Percentiles rank a stretch among this genome's conserved stretches.
Evolutionary conservation across 2,113 vertebrate genomes (phyloP).

Genomic region (Gopherus flavomarginatus): DNA sequence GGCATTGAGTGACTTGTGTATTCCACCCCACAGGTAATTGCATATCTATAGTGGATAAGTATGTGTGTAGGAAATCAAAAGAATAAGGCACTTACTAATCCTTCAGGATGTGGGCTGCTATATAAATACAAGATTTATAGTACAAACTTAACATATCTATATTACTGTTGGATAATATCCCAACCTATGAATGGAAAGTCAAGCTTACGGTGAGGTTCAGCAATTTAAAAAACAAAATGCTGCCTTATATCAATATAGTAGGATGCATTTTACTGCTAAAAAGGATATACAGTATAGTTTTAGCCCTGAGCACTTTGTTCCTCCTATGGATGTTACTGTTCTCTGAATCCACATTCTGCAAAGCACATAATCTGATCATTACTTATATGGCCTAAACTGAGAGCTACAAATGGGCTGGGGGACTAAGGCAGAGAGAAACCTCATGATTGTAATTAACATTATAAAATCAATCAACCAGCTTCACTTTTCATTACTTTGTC

Average conservation of each 20-base stretch:
- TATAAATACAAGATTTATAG: background rate
- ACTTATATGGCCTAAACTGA: background rate
- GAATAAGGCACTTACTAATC: background rate
- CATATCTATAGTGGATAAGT: background rate
- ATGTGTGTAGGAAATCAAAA: background rate
- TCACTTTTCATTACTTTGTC: background rate
- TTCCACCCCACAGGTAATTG: fast-evolving
- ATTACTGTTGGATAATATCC: slow-evolving; percentile 7
- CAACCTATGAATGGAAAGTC: background rate
- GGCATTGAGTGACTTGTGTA: background rate
- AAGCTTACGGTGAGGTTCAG: slow-evolving; percentile 25
- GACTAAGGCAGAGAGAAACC: background rate
- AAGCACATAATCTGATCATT: slow-evolving; percentile 21
- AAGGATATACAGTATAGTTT: background rate
- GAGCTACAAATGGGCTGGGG: background rate
- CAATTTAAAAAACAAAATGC: slow-evolving; percentile 48
- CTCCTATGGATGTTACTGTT: background rate
- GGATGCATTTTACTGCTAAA: background rate
- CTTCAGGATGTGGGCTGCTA: background rate
- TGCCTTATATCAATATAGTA: background rate
- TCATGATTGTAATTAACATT: background rate
- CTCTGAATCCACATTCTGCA: background rate
- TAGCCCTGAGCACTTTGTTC: slow-evolving; percentile 29
- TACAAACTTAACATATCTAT: background rate
- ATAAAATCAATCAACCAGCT: background rate